These are phyloP conservation scores for Brachionus manjavacas DNA, from an alignment of 1,140 invertebrate species.

Conservation along the genomic window DNA sequence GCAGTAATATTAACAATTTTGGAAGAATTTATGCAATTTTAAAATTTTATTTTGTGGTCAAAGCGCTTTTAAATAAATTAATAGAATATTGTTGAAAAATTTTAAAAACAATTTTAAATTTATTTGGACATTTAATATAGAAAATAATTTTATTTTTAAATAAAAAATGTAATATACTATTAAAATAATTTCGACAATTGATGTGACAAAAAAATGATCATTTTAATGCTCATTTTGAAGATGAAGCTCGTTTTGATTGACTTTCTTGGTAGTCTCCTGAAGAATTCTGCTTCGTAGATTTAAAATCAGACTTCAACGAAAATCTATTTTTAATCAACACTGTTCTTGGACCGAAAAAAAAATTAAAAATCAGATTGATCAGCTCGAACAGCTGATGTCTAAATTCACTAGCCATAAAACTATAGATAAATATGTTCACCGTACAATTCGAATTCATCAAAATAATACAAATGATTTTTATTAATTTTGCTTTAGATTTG, in stretches of 20 bases:
- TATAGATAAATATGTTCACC: conserved; percentile 41
- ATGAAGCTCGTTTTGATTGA: conserved; percentile 11
- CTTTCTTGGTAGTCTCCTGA: not conserved
- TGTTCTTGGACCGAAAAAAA: not conserved
- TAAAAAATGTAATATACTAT: not conserved
- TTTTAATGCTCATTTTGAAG: conserved; percentile 6
- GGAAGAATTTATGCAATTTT: not conserved
- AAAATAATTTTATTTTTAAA: not conserved
- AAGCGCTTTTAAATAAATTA: not conserved
- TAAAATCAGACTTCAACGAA: not conserved
- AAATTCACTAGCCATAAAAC: conserved; percentile 40
- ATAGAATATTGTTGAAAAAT: not conserved
- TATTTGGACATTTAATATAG: not conserved
- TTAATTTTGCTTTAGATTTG: not conserved
- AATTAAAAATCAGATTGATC: not conserved
- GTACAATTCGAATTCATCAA: conserved; percentile 41
- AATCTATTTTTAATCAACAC: not conserved
- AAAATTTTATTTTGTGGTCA: not conserved
- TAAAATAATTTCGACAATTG: not conserved
- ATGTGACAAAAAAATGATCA: not conserved
- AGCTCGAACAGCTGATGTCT: conserved; percentile 13
- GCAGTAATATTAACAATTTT: not conserved
- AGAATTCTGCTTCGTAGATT: not conserved
- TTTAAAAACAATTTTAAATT: not conserved
- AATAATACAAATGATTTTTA: conserved; percentile 42